Percentiles rank a stretch among this genome's conserved stretches.
phyloP scores from a whole-genome alignment of 2,888 invertebrate genomes.

The Epirrita christyi region DNA sequence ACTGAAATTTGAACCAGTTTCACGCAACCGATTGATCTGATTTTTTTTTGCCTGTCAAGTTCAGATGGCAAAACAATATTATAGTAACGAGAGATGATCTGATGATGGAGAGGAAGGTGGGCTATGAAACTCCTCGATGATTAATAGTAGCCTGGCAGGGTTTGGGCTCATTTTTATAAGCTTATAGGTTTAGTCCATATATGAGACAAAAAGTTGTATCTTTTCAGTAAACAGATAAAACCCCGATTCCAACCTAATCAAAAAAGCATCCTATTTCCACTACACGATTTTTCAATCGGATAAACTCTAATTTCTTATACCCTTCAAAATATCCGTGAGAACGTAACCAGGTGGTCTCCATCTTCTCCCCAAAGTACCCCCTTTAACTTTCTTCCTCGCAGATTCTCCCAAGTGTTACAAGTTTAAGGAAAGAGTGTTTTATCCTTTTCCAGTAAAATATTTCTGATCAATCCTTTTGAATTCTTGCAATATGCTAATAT shows the following conservation, averaged over 20 bases:
- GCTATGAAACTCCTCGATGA: too few species aligned
- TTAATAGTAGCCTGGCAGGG: too few species aligned
- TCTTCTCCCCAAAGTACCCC: slow-evolving; percentile 41
- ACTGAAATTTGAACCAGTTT: too few species aligned
- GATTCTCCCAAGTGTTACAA: slow-evolving; percentile 60
- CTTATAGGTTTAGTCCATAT: too few species aligned
- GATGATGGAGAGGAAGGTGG: too few species aligned
- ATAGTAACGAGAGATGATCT: too few species aligned
- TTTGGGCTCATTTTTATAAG: too few species aligned
- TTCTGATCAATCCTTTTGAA: slow-evolving; percentile 44
- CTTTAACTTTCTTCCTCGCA: slow-evolving; percentile 57
- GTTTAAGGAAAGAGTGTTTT: slow-evolving; percentile 54
- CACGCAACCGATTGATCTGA: too few species aligned
- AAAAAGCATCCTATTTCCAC: slow-evolving; percentile 24
- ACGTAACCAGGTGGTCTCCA: slow-evolving; percentile 48
- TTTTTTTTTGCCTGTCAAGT: too few species aligned
- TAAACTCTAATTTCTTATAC: slow-evolving; percentile 50
- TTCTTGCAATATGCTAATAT: slow-evolving; percentile 46
- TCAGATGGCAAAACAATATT: too few species aligned
- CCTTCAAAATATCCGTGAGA: slow-evolving; percentile 55
- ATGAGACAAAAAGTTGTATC: too few species aligned
- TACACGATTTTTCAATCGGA: slow-evolving; percentile 55
- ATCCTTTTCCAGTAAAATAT: slow-evolving; percentile 46
- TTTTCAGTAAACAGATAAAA: not conserved
- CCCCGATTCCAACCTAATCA: not conserved